Evolutionary conservation across 2,113 vertebrate species (phyloP).

Genomic region (Conger conger): DNA sequence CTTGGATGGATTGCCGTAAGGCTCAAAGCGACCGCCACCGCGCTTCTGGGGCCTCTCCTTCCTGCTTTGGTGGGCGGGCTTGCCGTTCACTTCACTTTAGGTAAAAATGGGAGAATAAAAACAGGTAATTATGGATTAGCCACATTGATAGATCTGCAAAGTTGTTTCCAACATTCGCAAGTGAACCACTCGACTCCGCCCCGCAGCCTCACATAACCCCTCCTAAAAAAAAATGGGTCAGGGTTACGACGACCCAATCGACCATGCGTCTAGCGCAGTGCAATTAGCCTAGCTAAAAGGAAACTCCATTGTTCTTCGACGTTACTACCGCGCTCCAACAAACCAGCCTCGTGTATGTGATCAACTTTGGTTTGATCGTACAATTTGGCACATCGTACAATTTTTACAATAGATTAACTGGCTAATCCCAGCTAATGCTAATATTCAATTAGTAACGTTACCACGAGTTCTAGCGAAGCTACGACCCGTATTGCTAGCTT

Average conservation of each 20-base stretch:
- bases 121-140: background rate
- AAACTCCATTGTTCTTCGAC: background rate
- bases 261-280: too few species aligned
- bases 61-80: slow-evolving; percentile 75
- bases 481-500: too few species aligned
- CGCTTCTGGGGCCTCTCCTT: slow-evolving; percentile 91
- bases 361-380: too few species aligned
- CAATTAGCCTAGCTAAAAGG: background rate
- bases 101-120: background rate
- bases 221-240: background rate
- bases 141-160: too few species aligned
- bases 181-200: background rate
- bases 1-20: slow-evolving; percentile 83
- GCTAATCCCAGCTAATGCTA: too few species aligned
- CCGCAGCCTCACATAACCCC: background rate
- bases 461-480: too few species aligned
- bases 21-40: slow-evolving; percentile 85
- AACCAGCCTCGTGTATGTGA: too few species aligned
- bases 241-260: background rate
- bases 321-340: too few species aligned
- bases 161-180: background rate
- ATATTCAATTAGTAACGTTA: too few species aligned
- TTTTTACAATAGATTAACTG: too few species aligned
- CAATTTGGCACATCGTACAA: too few species aligned
- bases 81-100: slow-evolving; percentile 76